Conservation (phyloP, 2,888 invertebrate genomes). For the Chrysotoxum bicinctum region DNA sequence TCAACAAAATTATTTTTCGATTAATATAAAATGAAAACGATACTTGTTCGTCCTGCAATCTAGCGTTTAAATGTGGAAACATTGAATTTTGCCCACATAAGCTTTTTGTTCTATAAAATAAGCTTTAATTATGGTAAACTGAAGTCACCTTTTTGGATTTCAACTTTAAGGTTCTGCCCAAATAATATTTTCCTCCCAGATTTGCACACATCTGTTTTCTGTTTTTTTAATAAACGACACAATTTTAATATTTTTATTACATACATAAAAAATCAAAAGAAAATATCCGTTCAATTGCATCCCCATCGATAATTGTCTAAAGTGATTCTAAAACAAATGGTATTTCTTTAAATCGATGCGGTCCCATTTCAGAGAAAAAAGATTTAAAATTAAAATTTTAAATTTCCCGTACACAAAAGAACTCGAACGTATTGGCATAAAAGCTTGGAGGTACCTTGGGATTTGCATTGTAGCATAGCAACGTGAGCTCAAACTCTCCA, state of each 20-base stretch:
- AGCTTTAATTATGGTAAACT: background rate
- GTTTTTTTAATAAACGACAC: background rate
- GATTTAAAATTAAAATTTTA: no score
- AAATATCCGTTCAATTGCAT: background rate
- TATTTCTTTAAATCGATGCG: background rate
- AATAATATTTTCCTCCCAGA: background rate
- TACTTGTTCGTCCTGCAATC: background rate
- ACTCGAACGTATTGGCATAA: constrained; percentile 5
- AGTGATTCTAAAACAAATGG: background rate
- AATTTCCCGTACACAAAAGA: background rate
- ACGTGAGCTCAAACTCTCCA: constrained; percentile 49
- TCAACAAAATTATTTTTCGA: background rate
- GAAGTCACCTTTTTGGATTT: background rate
- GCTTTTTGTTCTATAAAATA: constrained; percentile 5
- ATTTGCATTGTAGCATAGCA: constrained; percentile 43
- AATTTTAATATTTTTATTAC: background rate
- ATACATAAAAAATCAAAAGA: background rate
- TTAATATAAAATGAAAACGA: background rate
- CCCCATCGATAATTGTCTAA: background rate
- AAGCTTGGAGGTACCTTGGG: constrained; percentile 43
- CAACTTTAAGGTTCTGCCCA: background rate
- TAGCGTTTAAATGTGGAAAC: background rate
- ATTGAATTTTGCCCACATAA: background rate
- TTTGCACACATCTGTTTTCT: background rate
- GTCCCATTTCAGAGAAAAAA: background rate